These are phyloP conservation scores for Drosophila burlai DNA, from an alignment of 1,140 invertebrate genomes.

Conservation along the genomic window DNA sequence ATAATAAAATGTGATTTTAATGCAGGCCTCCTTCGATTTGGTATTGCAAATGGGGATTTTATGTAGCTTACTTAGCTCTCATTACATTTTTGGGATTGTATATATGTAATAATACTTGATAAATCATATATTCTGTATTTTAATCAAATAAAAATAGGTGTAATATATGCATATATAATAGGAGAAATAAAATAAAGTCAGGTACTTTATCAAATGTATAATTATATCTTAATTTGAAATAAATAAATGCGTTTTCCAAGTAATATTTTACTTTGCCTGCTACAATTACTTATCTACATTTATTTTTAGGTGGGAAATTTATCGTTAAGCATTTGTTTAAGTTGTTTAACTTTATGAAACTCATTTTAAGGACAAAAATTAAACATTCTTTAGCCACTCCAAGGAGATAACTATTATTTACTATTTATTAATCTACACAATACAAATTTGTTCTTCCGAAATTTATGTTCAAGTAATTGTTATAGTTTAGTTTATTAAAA, in stretches of 20 bases:
- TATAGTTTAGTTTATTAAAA: not conserved
- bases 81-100: not conserved
- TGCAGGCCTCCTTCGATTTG: not conserved
- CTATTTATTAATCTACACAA: not conserved
- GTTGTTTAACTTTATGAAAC: no score
- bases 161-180: no score
- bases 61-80: not conserved
- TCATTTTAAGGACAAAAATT: not conserved
- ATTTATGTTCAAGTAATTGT: not conserved
- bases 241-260: not conserved
- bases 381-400: not conserved
- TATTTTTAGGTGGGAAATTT: not conserved
- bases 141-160: not conserved
- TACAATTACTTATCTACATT: not conserved
- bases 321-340: no score
- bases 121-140: not conserved
- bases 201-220: no score
- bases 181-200: no score
- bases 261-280: not conserved
- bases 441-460: not conserved
- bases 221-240: no score
- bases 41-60: not conserved
- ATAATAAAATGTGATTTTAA: slow-evolving; percentile 11
- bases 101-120: not conserved
- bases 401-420: not conserved